phyloP scores from a whole-genome alignment of 53 echinoderm and acorn worm species.

The Arbacia lixula region DNA sequence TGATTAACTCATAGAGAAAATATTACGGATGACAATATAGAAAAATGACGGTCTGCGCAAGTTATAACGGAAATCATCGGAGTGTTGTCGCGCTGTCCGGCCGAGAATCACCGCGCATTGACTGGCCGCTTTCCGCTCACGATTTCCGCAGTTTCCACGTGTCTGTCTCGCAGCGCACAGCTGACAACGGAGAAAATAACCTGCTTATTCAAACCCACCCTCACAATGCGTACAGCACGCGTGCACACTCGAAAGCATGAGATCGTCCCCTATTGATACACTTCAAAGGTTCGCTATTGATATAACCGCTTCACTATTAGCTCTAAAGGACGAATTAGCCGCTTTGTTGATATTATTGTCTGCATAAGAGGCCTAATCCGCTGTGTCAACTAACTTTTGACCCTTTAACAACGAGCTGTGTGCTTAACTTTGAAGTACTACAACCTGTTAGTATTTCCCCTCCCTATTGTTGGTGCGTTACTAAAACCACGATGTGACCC shows the following conservation, averaged over 20 bases:
- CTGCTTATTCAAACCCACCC: not conserved
- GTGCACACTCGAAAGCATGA: not conserved
- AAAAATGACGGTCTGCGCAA: too few species aligned
- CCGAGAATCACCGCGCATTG: not conserved
- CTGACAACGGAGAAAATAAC: too few species aligned
- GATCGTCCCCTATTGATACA: not conserved
- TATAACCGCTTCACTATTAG: too few species aligned
- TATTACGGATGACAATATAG: too few species aligned
- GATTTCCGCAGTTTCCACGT: slow-evolving; percentile 42
- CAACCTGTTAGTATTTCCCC: slow-evolving; percentile 29
- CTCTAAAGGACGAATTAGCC: slow-evolving; percentile 36
- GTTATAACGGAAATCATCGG: too few species aligned
- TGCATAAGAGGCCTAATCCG: slow-evolving; percentile 43
- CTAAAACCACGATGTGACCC: too few species aligned
- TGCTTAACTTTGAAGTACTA: slow-evolving; percentile 17
- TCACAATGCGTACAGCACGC: slow-evolving; percentile 7
- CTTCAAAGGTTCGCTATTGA: too few species aligned
- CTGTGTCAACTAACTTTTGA: slow-evolving; percentile 60
- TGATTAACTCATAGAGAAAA: too few species aligned
- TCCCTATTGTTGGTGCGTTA: too few species aligned
- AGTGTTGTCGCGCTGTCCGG: too few species aligned
- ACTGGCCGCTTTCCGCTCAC: slow-evolving; percentile 16
- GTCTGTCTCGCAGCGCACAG: not conserved
- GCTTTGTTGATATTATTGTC: slow-evolving; percentile 44
- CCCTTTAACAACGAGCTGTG: slow-evolving; percentile 33